Evolutionary conservation across 2,888 invertebrate species (phyloP), one percentile per base, ranked within the genome.

Genomic region (Barypeithes pellucidus): DNA sequence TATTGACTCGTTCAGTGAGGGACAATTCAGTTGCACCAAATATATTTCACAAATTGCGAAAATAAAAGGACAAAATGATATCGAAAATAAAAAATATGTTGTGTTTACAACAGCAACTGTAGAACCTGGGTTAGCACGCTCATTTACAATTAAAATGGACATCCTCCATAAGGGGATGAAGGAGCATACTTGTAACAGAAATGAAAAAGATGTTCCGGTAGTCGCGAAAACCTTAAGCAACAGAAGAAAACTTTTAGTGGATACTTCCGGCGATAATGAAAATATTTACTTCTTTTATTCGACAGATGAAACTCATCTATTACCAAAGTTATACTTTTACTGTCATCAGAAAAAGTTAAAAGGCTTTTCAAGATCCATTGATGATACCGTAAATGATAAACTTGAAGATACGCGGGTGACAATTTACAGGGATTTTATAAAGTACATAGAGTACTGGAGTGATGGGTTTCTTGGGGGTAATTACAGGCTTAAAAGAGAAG

Each of bases 391-490:
- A 22, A 76, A 75, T 16, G 68, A 68, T 39, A 57, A 29, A 2
- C 18, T 75, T 47, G 76, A 77, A 29, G 68, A 59, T n/a, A 67
- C 47, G 12, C 63, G 62, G 14, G 66, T 72, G n/a, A 61, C 77
- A 59, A 74, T 78, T 20, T 54, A 72, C 33, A 76, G 62, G 52
- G 69, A 76, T 3, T 78, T 75, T 39, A 60, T 62, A 0, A 76
- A 74, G 52, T 80, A 77, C 50, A 75, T 80, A 11, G 77, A 77
- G 63, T 69, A 77, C n/a, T 80, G 80, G 80, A 67, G 68, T 5
- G 72, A 76, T 0, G 79, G 79, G 12, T 63, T 59, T 33, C 36
- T 80, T 14, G 80, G 79, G 16, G 80, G 80, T 2, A 75, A 76
- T 36, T 80, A 79, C 67, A 74, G 76, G 11, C 62, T 80, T 20